Base-by-base conservation (phyloP, 2,888 invertebrate genomes). In the Andrena trimmerana region DNA sequence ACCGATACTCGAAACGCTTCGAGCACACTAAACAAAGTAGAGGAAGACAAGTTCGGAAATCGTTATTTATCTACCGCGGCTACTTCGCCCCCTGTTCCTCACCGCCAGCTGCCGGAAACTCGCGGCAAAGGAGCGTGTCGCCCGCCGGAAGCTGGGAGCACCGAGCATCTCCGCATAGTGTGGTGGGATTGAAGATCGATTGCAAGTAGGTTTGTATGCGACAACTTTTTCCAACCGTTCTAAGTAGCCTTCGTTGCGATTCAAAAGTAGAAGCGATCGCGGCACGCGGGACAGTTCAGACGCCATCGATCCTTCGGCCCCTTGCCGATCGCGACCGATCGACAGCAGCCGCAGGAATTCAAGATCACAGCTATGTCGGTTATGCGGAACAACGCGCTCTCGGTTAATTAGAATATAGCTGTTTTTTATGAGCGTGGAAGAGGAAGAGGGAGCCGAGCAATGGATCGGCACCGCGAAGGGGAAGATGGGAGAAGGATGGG, bases 351-450 rank as follows among this genome's bases (percentile, higher is more conserved):
- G 31, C 10, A 70, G 33, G 29, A 65, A 82, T 67, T 69, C 57
- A 76, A 82, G 82, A 82, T 82, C 82, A 65, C 48, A 65, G 59
- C 79, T 60, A 84, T 76, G 81, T 72, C 71, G 67, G 54, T 78
- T 74, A 82, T 79, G 83, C 86, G 89, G 87, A 88, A 88, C 83
- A 88, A 80, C 83, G 89, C 89, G 90, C 92, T 78, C 89, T 90
- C 90, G 88, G 88, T 90, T 93, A 92, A 94, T 94, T 93, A 93
- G 92, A 93, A 94, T 93, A 93, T 94, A 93, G 93, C 93, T 93
- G 93, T 93, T 94, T 94, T 94, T 93, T 93, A 94, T 93, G 93
- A 93, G 93, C 93, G 94, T 93, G 93, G 93, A 94, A 94, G 93
- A 94, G 93, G 94, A 94, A 94, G 92, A 93, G 93, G 93, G 93